These are phyloP conservation scores for Nomia melanderi DNA, from an alignment of 1,140 invertebrate species.

Conservation along the genomic window DNA sequence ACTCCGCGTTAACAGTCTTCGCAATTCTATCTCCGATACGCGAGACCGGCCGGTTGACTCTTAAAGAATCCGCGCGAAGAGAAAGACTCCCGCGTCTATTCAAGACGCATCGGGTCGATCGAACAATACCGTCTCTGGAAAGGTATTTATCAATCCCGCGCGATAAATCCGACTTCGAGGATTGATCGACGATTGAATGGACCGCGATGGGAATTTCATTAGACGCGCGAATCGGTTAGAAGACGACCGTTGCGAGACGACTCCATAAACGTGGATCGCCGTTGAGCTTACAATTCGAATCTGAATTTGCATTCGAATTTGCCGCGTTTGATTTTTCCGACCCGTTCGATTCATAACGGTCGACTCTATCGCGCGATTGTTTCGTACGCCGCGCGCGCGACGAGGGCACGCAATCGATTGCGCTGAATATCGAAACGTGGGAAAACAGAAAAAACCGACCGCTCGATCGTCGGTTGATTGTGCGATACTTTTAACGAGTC, in stretches of 20 bases:
- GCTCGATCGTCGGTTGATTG: too few relatives aligned
- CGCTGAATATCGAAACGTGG: too few relatives aligned
- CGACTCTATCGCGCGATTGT: too few relatives aligned
- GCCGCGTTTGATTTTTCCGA: too few relatives aligned
- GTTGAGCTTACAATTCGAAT: too few relatives aligned
- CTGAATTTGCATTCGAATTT: too few relatives aligned
- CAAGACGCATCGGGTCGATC: not conserved
- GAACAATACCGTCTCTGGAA: not conserved
- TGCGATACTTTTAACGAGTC: too few relatives aligned
- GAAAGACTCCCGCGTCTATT: not conserved
- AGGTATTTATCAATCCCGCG: conserved; percentile 15
- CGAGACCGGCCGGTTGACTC: conserved; percentile 37
- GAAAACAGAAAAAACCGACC: too few relatives aligned
- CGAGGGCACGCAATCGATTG: too few relatives aligned
- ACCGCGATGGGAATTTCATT: conserved; percentile 6
- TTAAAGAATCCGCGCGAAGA: conserved; percentile 5
- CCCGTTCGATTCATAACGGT: too few relatives aligned
- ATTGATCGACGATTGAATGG: not conserved
- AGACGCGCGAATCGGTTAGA: conserved; percentile 12
- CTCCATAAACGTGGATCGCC: not conserved
- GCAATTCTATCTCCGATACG: conserved; percentile 30
- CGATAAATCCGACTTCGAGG: not conserved
- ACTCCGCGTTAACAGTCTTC: conserved; percentile 16
- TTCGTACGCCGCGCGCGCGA: too few relatives aligned
- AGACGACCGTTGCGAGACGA: not conserved